Evolutionary conservation across 2,888 invertebrate genomes (phyloP), one percentile per base, ranked within the genome.

Genomic region (Sylvicola cinctus): DNA sequence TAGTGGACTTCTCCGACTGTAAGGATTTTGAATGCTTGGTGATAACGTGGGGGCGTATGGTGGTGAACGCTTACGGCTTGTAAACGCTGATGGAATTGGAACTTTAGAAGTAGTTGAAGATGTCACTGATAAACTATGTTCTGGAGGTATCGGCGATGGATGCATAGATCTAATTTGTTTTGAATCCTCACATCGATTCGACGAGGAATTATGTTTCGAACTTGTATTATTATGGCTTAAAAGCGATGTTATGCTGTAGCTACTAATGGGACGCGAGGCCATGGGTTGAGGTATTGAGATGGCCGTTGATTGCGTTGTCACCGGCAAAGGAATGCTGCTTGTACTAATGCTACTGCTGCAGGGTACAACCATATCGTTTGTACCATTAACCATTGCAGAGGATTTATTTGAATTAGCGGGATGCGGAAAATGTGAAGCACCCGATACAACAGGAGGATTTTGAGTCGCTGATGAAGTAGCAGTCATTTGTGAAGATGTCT

Each of bases 231-330:
- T 39, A 14, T 41, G 38, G 14, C 77, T 75, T 46, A 84, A 62
- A 51, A 84, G 63, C 41, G 83, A 81, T 50, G 79, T 80, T 54
- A 84, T 84, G 62, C 83, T 83, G 60, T 83, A 83, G 52, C 76
- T 80, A 57, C 77, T 74, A 43, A 68, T 66, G 46, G 68, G 60
- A 38, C 55, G 51, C n/a, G 55, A 39, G 17, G 29, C 27, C 15
- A 31, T 20, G 4, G 4, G 20, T 20, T 20, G 20, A 20, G 20
- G 20, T n/a, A 31, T 32, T 37, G 39, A 40, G 50, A 32, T 20
- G 17, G 36, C 29, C 31, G 16, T 39, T 40, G 33, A 4, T 20
- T 20, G 20, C 20, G 20, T 8, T 20, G 20, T 20, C 4, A 20
- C 20, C 20, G 20, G 20, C 20, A 20, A 8, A 4, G 20, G 8